Evolutionary conservation across 1,140 invertebrate species (phyloP), one percentile per base, ranked within the genome.

Genomic region (Yoshiicerus persimilis): DNA sequence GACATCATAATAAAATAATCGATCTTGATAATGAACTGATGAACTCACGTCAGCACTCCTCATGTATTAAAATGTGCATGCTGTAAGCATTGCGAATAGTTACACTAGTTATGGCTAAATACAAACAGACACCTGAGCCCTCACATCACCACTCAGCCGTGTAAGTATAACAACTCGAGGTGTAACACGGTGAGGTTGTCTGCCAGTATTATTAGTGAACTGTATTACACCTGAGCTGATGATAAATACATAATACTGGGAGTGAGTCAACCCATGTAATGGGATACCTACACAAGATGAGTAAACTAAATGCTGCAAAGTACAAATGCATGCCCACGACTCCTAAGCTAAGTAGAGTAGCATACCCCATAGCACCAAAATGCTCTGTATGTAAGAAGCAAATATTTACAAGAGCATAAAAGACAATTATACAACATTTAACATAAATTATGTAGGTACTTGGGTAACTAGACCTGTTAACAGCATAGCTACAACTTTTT

Each of bases 21-120:
- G 75, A 80, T 80, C 30, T 36, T 80, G 75, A 80, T 80, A 80
- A 80, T 80, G 75, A 80, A 80, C 75, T 80, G 38, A 80, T 80
- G 75, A 80, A 80, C 75, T 80, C 75, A 80, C 75, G 75, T 80
- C 75, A 80, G 75, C 20, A 34, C 25, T 70, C 23, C 23, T 27
- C 10, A 27, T 11, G 10, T 70, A 27, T 2, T n/a, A 70, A 30
- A 25, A 16, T n/a, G 64, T 70, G 25, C 64, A 70, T 56, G 47
- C 47, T 56, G 47, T 56, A 56, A 56, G 16, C 47, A n/a, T 56
- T 56, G 47, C 47, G 6, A 56, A 56, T 56, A 56, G 2, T 56
- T 47, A 2, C n/a, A 16, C 47, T 64, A 64, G 13, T 20, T 5
- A 5, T 16, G 20, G 20, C 20, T 16, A 64, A 27, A 70, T n/a